Percentiles rank a stretch among this genome's conserved stretches.
phyloP scores from a whole-genome alignment of 1,140 invertebrate genomes.

The Platorchestia sp. region DNA sequence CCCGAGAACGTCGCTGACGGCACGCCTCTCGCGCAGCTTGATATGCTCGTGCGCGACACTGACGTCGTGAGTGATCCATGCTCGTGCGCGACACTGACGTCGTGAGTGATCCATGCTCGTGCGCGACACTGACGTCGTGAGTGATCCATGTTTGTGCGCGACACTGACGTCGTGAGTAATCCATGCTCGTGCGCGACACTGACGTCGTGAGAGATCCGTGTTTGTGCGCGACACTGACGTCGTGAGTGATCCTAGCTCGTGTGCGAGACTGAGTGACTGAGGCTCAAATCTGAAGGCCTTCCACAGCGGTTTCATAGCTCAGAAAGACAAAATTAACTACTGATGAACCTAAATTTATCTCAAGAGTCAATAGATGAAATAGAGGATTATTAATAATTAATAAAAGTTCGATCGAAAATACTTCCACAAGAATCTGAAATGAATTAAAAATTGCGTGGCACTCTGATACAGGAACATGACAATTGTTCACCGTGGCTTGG shows the following conservation, averaged over 20 bases:
- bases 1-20: slow-evolving; percentile 86
- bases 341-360: background rate
- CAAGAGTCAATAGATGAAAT: too few relatives aligned
- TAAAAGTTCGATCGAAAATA: background rate
- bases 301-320: background rate
- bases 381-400: background rate
- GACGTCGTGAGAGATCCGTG: slow-evolving; percentile 88
- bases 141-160: slow-evolving; percentile 73
- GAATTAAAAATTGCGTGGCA: background rate
- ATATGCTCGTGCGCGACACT: slow-evolving; percentile 88
- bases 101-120: slow-evolving; percentile 62
- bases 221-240: too few relatives aligned
- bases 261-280: too few relatives aligned
- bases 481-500: background rate
- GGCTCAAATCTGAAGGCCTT: too few relatives aligned
- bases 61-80: slow-evolving; percentile 79
- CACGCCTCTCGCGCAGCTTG: slow-evolving; percentile 83
- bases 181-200: too few relatives aligned
- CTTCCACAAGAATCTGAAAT: background rate
- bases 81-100: background rate
- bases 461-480: background rate
- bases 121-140: background rate
- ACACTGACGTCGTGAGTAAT: slow-evolving; percentile 88
- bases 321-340: background rate
- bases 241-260: too few relatives aligned